These are phyloP conservation scores for Sabatieria punctata DNA, from an alignment of 2,888 invertebrate genomes.

Conservation along the genomic window DNA sequence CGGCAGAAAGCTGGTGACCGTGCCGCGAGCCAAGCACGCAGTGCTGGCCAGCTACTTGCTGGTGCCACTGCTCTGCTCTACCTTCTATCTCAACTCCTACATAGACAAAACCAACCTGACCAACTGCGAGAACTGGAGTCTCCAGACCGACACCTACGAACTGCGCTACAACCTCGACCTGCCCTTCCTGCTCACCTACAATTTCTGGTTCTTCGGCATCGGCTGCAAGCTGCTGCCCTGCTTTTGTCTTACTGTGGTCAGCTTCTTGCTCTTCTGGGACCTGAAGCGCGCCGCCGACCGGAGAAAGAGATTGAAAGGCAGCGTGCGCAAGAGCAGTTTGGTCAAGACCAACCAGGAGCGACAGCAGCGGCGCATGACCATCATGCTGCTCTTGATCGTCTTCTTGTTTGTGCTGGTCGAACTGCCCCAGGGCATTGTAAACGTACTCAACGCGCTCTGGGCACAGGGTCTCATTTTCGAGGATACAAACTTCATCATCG, in stretches of 20 bases:
- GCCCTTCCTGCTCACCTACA: background rate
- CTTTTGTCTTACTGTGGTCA: constrained; percentile 13
- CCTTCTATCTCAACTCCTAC: constrained; percentile 1
- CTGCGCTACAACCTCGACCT: background rate
- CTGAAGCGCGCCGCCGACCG: background rate
- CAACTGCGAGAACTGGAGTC: too few relatives aligned
- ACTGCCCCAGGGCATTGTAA: background rate
- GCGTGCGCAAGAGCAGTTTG: too few relatives aligned
- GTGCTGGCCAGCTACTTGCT: background rate
- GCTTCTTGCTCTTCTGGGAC: background rate
- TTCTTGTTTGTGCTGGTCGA: constrained; percentile 2
- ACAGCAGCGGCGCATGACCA: constrained; percentile 1
- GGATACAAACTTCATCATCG: background rate
- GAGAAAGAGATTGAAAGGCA: background rate
- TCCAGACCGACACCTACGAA: background rate
- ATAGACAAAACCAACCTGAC: background rate
- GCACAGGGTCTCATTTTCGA: background rate
- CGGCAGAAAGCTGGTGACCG: background rate
- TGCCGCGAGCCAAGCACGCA: background rate
- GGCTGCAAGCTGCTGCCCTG: constrained; percentile 1
- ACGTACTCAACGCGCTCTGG: background rate
- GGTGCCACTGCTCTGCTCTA: background rate
- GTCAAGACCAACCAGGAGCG: background rate
- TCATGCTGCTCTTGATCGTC: background rate
- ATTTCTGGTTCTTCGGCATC: background rate